Conservation (phyloP, 1,140 invertebrate species). For the Ceratosolen solmsi region DNA sequence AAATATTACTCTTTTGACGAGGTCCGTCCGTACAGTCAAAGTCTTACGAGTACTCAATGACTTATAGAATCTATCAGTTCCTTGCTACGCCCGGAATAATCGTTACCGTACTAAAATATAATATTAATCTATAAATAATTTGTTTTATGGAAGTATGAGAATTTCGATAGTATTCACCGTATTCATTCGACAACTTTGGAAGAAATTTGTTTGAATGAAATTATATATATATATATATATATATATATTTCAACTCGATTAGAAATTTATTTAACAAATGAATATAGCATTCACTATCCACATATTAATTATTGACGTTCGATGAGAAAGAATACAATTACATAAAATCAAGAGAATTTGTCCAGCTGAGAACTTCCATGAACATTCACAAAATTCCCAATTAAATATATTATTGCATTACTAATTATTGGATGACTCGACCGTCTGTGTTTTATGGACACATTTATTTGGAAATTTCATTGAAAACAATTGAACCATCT, state of each 20-base stretch:
- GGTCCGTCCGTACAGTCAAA: conserved; percentile 45
- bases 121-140: conserved; percentile 53
- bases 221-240: neutral
- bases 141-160: conserved; percentile 41
- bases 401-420: conserved; percentile 30
- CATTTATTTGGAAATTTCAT: conserved; percentile 34
- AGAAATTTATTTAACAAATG: neutral
- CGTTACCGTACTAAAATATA: conserved; percentile 47
- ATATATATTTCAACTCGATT: neutral
- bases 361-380: conserved; percentile 17
- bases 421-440: conserved; percentile 37
- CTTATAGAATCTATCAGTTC: conserved; percentile 60
- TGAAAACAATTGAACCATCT: conserved; percentile 24
- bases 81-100: conserved; percentile 58
- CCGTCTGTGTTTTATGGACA: conserved; percentile 1
- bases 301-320: neutral
- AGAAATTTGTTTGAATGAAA: neutral
- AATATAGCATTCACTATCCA: neutral
- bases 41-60: conserved; percentile 41
- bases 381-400: conserved; percentile 23
- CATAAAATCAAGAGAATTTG: no score
- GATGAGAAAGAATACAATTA: neutral
- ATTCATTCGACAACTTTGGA: conserved; percentile 25
- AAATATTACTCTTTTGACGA: conserved; percentile 34
- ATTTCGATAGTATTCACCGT: conserved; percentile 21